A percentile compares a stretch with the other conserved stretches of the same genome.
Evolutionary conservation across 2,797 vertebrate genomes (phyloP).

Genomic region (Vipera ursinii): DNA sequence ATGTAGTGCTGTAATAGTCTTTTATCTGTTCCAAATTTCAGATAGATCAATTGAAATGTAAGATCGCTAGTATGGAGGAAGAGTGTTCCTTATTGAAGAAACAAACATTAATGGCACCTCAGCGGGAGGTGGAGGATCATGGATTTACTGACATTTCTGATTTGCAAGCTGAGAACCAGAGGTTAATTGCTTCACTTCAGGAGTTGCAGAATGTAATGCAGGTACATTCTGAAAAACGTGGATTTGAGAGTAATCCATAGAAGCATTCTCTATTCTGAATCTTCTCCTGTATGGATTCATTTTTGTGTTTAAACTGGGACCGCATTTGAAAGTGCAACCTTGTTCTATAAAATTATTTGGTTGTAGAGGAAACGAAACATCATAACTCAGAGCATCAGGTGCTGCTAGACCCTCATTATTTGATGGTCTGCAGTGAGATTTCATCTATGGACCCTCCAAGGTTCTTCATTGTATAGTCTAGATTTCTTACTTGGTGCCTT

Average conservation of each 20-base stretch:
- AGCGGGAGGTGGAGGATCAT: constrained; percentile 55
- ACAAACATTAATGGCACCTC: neutral
- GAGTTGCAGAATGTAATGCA: constrained; percentile 70
- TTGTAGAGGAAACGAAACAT: neutral
- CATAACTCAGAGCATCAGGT: neutral
- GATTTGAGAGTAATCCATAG: neutral
- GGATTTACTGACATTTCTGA: constrained; percentile 55
- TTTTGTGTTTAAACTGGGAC: neutral
- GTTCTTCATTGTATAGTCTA: neutral
- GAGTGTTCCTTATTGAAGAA: constrained; percentile 59
- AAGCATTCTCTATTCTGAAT: neutral
- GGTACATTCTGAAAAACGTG: constrained; percentile 33
- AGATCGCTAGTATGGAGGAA: constrained; percentile 73
- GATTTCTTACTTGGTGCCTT: neutral
- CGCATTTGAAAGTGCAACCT: neutral
- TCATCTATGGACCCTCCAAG: neutral
- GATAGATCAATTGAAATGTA: constrained; percentile 88
- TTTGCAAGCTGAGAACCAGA: constrained; percentile 71
- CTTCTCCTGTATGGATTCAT: neutral
- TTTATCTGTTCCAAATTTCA: constrained; percentile 56
- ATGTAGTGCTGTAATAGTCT: rapidly evolving
- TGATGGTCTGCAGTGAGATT: neutral
- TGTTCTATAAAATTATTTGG: neutral
- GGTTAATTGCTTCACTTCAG: constrained; percentile 56
- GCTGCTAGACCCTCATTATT: neutral